Evolutionary conservation across 2,113 vertebrate genomes (phyloP).

Genomic region (Atherinomorus stipes): DNA sequence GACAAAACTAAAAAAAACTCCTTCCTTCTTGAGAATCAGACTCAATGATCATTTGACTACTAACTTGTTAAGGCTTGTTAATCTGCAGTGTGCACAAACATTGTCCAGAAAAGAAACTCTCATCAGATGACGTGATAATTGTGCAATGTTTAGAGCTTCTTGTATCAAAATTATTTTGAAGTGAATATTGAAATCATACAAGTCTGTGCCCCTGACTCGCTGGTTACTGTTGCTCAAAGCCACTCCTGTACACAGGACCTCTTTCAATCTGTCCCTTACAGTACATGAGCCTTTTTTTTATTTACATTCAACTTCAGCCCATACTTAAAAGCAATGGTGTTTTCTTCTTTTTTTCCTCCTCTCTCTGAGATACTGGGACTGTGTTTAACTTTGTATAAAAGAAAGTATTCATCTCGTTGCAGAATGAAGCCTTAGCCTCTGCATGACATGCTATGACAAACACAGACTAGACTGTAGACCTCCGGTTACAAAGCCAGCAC

Average conservation of each 20-base stretch:
- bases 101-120: background rate
- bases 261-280: background rate
- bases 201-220: background rate
- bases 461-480: constrained; percentile 51
- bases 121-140: background rate
- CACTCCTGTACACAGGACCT: constrained; percentile 16
- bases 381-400: background rate
- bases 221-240: constrained; percentile 7
- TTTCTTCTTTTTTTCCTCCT: background rate
- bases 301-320: background rate
- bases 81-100: background rate
- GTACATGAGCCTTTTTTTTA: background rate
- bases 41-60: background rate
- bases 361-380: background rate
- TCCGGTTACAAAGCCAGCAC: constrained; percentile 44
- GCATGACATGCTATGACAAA: constrained; percentile 45
- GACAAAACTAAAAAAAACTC: background rate
- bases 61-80: constrained; percentile 3
- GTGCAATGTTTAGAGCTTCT: background rate
- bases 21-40: background rate
- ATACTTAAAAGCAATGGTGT: background rate
- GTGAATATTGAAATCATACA: constrained; percentile 6
- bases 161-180: background rate
- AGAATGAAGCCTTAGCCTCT: constrained; percentile 60
- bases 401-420: constrained; percentile 26